phyloP scores from a whole-genome alignment of 2,113 vertebrate genomes.

The Mystacornis crossleyi region DNA sequence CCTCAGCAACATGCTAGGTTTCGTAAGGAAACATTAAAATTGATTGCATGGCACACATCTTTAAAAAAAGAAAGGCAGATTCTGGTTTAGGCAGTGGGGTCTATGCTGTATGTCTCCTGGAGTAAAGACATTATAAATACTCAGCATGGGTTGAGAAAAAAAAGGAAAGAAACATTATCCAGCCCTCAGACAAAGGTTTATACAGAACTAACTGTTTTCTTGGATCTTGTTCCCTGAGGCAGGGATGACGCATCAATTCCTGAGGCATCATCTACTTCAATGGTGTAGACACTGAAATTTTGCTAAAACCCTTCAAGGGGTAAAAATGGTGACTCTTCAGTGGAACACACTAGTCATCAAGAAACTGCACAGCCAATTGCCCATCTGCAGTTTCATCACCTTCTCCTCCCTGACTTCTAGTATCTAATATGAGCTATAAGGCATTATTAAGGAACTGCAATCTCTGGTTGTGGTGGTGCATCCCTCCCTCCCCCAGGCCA shows the following conservation, averaged over 20 bases:
- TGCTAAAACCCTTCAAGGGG: neutral
- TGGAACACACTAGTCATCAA: neutral
- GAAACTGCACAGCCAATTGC: neutral
- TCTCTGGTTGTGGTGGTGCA: neutral
- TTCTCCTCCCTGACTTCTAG: neutral
- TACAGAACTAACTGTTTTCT: neutral
- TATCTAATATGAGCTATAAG: neutral
- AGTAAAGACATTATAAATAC: neutral
- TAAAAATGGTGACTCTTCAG: neutral
- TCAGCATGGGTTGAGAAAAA: neutral
- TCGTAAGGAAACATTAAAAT: neutral
- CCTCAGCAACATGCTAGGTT: neutral
- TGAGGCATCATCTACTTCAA: neutral
- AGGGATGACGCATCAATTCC: neutral
- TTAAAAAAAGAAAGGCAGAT: neutral
- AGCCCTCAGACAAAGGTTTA: neutral
- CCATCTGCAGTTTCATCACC: neutral
- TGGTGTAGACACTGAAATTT: neutral
- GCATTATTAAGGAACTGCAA: neutral
- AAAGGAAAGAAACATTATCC: neutral
- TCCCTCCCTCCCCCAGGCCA: neutral
- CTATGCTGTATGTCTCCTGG: accelerated
- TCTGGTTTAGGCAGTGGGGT: neutral
- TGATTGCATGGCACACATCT: neutral
- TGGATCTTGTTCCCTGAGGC: neutral